phyloP scores from a whole-genome alignment of 2,888 invertebrate genomes.

The Nephrotoma guestfalica region DNA sequence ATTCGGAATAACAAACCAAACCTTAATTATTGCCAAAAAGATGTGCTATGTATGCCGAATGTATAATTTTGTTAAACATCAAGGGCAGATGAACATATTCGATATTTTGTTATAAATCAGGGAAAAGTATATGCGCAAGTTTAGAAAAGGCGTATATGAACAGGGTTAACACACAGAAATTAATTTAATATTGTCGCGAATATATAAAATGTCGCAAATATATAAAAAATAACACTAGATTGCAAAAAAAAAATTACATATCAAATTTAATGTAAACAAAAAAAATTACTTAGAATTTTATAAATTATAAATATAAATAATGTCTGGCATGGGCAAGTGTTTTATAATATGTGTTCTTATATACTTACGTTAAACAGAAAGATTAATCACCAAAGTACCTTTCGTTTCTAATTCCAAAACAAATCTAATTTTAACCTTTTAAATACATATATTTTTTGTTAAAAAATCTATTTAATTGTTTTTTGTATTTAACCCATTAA shows the following conservation, averaged over 20 bases:
- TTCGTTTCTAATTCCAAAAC: background rate
- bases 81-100: background rate
- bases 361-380: background rate
- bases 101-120: background rate
- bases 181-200: background rate
- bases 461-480: background rate
- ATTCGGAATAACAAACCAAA: background rate
- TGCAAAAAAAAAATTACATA: background rate
- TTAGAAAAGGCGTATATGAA: background rate
- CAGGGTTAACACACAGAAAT: background rate
- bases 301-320: background rate
- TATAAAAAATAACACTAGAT: background rate
- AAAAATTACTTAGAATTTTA: background rate
- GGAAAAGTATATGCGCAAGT: background rate
- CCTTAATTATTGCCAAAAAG: background rate
- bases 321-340: background rate
- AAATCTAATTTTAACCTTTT: background rate
- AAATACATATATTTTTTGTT: background rate
- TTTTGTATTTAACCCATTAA: background rate
- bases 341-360: background rate
- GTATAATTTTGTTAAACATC: background rate
- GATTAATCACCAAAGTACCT: background rate
- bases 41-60: background rate
- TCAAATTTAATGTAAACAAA: background rate
- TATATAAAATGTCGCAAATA: background rate